Evolutionary conservation across 1,140 invertebrate genomes (phyloP), one percentile per base, ranked within the genome.

Genomic region (Lepeophtheirus salmonis): DNA sequence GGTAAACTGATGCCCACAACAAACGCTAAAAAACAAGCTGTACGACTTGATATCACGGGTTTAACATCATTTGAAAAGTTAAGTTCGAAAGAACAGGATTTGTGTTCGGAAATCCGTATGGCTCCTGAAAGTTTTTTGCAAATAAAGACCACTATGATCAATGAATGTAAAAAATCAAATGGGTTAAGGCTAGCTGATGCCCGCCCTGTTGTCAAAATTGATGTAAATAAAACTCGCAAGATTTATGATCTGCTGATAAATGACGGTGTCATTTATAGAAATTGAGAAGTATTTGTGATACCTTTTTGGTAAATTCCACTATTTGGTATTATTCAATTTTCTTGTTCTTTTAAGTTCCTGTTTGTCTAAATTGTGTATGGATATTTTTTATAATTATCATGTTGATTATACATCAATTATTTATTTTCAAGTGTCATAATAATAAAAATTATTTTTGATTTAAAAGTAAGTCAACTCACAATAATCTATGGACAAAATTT

Each of bases 141-240:
- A 56, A 82, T 86, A 65, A 83, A 84, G 64, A 74, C 77, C 4
- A 71, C 82, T 49, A 69, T 92, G 4, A 78, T 86, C 20, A 68
- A 73, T 1, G 86, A 90, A 67, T 84, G 83, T 70, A 76, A 79
- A 59, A 84, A 83, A 66, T 64, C 69, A 24, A 73, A 77, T 55
- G 83, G 81, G 1, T 70, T 92, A 6, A 77, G 79, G 62, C 72
- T 92, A 20, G 78, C 84, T 17, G 83, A 87, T 68, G 89, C 89
- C 0, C 74, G 89, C 50, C 75, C 76, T 24, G 72, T 90, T 4
- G 77, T 91, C 12, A 91, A 89, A 72, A 91, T 91, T 62, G 88
- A 91, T 76, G 89, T 92, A 0, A 92, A 92, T 71, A 91, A 91
- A 72, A 92, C 87, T 1, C 77, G 86, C 58, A 86, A 86, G 70